Evolutionary conservation across 64 coral and sea anemone species (phyloP).

Genomic region (Stylophora pistillata): DNA sequence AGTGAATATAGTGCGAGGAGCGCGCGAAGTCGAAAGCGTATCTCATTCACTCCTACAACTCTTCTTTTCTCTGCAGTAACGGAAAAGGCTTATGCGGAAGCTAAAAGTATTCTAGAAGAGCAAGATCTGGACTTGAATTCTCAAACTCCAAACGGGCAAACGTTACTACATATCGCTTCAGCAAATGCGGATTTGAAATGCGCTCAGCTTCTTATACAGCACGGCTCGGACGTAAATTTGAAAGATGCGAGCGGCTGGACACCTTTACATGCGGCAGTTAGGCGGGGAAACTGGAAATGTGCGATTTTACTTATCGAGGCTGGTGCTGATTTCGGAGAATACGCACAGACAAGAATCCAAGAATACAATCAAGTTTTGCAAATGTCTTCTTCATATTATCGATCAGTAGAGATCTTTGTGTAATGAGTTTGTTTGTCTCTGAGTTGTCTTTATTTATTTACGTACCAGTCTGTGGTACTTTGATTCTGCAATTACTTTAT

Average conservation of each 20-base stretch:
- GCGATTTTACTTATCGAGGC: slow-evolving; percentile 86
- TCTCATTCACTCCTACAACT: slow-evolving; percentile 82
- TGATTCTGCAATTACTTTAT: not conserved
- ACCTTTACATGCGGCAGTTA: slow-evolving; percentile 71
- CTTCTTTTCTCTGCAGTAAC: slow-evolving; percentile 81
- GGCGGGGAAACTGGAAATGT: slow-evolving; percentile 86
- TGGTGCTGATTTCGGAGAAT: slow-evolving; percentile 80
- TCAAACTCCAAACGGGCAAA: slow-evolving; percentile 86
- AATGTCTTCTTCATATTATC: slow-evolving; percentile 69
- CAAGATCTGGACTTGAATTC: slow-evolving; percentile 68
- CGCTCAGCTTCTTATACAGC: slow-evolving; percentile 67
- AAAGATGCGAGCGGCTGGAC: slow-evolving; percentile 78
- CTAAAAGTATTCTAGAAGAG: slow-evolving; percentile 74
- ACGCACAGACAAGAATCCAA: slow-evolving; percentile 75
- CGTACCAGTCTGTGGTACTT: not conserved
- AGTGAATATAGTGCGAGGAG: slow-evolving; percentile 5
- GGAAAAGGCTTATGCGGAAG: slow-evolving; percentile 78
- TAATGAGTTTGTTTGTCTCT: not conserved
- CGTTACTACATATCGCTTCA: slow-evolving; percentile 83
- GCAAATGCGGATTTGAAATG: slow-evolving; percentile 83
- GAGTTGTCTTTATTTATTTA: not conserved
- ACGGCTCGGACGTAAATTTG: slow-evolving; percentile 56
- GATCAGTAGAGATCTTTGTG: slow-evolving; percentile 90
- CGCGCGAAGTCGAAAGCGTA: slow-evolving; percentile 58
- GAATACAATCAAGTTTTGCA: slow-evolving; percentile 75